Conservation (phyloP, 2,888 invertebrate species). For the Apotomis turbidana region DNA sequence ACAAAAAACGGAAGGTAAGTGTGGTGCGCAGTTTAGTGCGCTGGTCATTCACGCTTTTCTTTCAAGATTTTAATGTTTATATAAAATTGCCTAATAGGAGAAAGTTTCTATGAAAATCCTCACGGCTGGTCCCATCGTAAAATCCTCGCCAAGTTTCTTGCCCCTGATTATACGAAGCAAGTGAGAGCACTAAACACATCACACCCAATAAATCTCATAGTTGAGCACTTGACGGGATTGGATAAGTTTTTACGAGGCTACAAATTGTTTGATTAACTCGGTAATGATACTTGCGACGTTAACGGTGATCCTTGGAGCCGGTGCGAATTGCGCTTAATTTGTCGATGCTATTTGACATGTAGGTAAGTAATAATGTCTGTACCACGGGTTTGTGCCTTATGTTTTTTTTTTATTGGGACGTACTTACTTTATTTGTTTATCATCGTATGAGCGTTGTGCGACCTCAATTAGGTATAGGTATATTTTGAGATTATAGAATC, state of each 20-base stretch:
- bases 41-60: too few species aligned
- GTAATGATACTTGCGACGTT: constrained; percentile 49
- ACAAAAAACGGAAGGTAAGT: too few species aligned
- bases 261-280: constrained; percentile 64
- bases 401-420: neutral
- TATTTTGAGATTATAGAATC: too few species aligned
- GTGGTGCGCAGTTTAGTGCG: too few species aligned
- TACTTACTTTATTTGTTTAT: neutral
- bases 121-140: neutral
- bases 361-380: neutral
- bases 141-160: neutral
- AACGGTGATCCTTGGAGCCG: constrained; percentile 53
- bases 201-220: constrained; percentile 57
- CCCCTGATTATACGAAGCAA: neutral
- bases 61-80: too few species aligned
- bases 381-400: too few species aligned
- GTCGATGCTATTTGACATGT: neutral
- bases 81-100: too few species aligned
- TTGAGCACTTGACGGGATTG: constrained; percentile 60
- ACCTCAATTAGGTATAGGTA: too few species aligned
- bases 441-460: too few species aligned
- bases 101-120: too few species aligned
- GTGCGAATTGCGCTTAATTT: constrained; percentile 40
- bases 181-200: constrained; percentile 31
- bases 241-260: constrained; percentile 69